Conservation (phyloP, 2,888 invertebrate genomes). For the Noctua pronuba region DNA sequence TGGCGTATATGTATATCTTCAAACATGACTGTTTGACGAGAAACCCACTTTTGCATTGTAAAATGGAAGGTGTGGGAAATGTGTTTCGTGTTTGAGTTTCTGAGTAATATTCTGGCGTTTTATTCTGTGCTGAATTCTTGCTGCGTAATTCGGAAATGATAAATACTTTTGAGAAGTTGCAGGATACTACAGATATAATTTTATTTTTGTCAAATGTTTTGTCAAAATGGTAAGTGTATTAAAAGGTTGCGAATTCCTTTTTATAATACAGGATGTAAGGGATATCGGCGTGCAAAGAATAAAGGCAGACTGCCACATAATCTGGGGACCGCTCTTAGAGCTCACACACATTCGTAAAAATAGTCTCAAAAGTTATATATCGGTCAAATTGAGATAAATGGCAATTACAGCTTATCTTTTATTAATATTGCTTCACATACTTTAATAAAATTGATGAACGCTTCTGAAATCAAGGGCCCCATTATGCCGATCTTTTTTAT, state of each 20-base stretch:
- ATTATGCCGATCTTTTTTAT: background rate
- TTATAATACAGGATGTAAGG: background rate
- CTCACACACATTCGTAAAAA: background rate
- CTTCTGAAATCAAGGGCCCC: background rate
- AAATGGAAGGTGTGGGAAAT: constrained; percentile 40
- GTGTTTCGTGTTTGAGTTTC: constrained; percentile 47
- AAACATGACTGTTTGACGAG: constrained; percentile 54
- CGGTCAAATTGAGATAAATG: background rate
- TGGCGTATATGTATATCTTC: constrained; percentile 49
- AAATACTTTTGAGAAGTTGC: background rate
- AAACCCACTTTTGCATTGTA: constrained; percentile 38
- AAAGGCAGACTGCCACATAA: background rate
- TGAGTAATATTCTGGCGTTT: background rate
- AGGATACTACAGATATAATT: background rate
- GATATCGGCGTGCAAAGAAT: background rate
- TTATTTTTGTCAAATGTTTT: background rate
- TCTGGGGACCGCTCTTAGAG: background rate
- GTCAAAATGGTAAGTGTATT: background rate
- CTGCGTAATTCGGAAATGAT: background rate
- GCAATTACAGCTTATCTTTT: background rate
- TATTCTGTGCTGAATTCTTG: constrained; percentile 7
- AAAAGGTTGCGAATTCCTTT: background rate
- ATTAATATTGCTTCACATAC: background rate
- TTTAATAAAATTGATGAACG: background rate
- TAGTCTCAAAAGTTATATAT: background rate